These are phyloP conservation scores for Lepilemur septentrionalis DNA, from an alignment of 2,797 vertebrate genomes.

Conservation along the genomic window DNA sequence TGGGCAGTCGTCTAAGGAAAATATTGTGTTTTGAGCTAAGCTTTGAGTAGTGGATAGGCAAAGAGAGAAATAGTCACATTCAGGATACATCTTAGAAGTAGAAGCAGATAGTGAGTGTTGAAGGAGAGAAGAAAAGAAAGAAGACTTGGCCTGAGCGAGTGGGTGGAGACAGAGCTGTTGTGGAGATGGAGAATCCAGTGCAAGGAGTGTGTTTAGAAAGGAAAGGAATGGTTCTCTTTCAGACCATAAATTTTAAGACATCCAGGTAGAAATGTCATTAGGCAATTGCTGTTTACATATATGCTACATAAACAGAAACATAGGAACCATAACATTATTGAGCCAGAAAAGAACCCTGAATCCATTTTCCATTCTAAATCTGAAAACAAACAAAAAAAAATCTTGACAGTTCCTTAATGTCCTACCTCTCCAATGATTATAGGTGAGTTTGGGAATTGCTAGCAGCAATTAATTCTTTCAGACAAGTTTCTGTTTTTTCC, in stretches of 20 bases:
- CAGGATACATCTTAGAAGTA: neutral
- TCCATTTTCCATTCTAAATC: neutral
- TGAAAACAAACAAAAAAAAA: neutral
- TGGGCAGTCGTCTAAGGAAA: neutral
- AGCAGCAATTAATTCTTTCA: neutral
- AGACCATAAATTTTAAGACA: neutral
- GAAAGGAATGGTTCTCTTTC: neutral
- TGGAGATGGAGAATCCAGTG: neutral
- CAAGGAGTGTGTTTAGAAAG: neutral
- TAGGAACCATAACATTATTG: neutral
- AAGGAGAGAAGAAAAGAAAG: neutral
- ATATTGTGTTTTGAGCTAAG: neutral
- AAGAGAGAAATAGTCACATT: neutral
- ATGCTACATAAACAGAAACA: neutral
- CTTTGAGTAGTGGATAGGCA: neutral
- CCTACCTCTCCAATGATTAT: neutral
- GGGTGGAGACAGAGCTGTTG: neutral
- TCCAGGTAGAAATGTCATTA: neutral
- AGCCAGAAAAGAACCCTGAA: neutral
- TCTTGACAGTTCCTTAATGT: neutral
- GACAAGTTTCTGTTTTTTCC: neutral
- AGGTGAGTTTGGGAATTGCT: neutral
- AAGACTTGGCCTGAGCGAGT: neutral
- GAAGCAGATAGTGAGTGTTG: neutral
- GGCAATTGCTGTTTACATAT: neutral